phyloP scores from a whole-genome alignment of 35 echinoderm and acorn worm genomes.

The Amphiura filiformis region DNA sequence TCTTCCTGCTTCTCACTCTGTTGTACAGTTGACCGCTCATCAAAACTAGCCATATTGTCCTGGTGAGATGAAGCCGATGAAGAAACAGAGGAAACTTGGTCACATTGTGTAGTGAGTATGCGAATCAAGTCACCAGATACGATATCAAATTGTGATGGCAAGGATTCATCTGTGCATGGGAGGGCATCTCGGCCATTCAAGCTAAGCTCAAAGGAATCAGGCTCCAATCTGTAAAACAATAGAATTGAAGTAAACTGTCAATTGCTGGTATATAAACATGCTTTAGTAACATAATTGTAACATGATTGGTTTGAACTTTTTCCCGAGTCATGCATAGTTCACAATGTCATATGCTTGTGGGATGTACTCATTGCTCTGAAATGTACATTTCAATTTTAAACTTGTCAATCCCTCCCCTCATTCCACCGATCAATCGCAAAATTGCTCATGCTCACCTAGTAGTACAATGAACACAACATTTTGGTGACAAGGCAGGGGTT shows the following conservation, averaged over 20 bases:
- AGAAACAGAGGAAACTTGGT: background rate
- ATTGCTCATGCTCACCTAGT: too few species aligned
- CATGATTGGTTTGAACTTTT: background rate
- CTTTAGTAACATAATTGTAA: background rate
- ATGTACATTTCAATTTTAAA: background rate
- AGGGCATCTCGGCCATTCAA: conserved; percentile 82
- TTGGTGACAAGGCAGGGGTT: too few species aligned
- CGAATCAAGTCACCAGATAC: conserved; percentile 82
- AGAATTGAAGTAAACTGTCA: background rate
- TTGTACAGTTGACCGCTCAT: background rate
- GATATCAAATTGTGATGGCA: conserved; percentile 46
- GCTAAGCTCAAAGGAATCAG: conserved; percentile 62
- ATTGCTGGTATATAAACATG: background rate
- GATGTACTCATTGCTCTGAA: too few species aligned
- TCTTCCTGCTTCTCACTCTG: background rate
- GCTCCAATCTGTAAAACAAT: conserved; percentile 42
- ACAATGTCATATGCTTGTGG: too few species aligned
- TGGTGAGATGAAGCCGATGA: background rate
- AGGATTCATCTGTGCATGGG: background rate
- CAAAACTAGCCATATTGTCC: background rate
- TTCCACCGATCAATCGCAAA: background rate
- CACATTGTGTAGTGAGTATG: background rate
- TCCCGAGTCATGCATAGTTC: too few species aligned
- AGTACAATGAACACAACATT: too few species aligned
- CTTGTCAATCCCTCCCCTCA: background rate